Percentiles rank a stretch among this genome's conserved stretches.
Evolutionary conservation across 2,888 invertebrate species (phyloP).

Genomic region (Lacanobia oleracea): DNA sequence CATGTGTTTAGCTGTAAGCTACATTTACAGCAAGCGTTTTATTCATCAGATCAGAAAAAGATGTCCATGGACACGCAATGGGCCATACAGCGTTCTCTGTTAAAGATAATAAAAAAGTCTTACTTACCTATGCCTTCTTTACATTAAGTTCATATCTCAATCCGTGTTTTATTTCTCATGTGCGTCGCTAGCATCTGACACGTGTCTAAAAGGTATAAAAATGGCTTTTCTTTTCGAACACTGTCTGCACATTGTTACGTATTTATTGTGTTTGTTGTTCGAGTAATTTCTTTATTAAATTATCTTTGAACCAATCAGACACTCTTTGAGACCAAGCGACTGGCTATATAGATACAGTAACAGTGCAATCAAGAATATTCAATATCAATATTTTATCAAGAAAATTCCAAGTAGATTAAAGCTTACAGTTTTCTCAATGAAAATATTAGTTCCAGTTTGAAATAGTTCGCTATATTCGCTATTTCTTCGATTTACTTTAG

Average conservation of each 20-base stretch:
- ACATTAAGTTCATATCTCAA: background rate
- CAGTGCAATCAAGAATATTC: background rate
- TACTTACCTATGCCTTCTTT: too few relatives aligned
- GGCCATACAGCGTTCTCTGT: too few relatives aligned
- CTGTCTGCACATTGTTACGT: background rate
- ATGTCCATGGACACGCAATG: too few relatives aligned
- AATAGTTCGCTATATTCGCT: too few relatives aligned
- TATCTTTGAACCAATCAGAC: background rate
- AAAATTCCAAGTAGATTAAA: background rate
- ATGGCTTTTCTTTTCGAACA: too few relatives aligned
- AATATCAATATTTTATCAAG: slow-evolving; percentile 2
- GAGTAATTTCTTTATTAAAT: background rate
- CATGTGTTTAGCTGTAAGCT: too few relatives aligned
- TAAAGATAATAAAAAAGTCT: too few relatives aligned
- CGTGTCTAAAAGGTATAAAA: background rate
- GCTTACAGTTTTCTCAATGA: background rate
- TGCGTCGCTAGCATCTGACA: background rate
- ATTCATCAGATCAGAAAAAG: too few relatives aligned
- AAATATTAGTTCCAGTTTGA: background rate
- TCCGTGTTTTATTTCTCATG: background rate
- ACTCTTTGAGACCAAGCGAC: background rate
- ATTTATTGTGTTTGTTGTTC: background rate
- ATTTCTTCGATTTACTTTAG: too few relatives aligned
- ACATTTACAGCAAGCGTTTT: too few relatives aligned
- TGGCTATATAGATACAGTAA: background rate